These are phyloP conservation scores for Aproaerema taeniolella DNA, from an alignment of 2,888 invertebrate species.

Conservation along the genomic window DNA sequence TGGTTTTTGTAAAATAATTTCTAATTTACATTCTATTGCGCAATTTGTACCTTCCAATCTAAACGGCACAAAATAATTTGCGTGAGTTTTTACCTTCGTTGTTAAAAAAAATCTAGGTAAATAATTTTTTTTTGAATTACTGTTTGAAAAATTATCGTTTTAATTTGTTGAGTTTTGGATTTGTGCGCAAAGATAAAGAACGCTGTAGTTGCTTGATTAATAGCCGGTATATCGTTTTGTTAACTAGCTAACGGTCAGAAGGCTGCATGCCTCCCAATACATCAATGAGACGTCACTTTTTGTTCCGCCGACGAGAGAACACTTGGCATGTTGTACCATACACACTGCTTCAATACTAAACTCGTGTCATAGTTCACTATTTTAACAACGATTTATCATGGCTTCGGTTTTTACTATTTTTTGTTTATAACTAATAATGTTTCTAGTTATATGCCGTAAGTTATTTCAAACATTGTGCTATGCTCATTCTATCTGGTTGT, in stretches of 20 bases:
- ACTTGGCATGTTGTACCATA: conserved; percentile 39
- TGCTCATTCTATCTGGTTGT: conserved; percentile 4
- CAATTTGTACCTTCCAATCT: background rate
- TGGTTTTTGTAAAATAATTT: conserved; percentile 5
- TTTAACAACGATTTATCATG: conserved; percentile 59
- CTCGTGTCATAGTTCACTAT: conserved; percentile 66
- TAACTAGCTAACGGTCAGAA: conserved; percentile 60
- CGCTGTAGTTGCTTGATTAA: conserved; percentile 48
- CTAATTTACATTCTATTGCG: conserved; percentile 9
- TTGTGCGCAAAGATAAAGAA: conserved; percentile 37
- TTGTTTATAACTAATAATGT: conserved; percentile 32
- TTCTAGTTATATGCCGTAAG: conserved; percentile 23
- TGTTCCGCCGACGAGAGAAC: conserved; percentile 33
- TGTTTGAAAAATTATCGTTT: too few relatives aligned
- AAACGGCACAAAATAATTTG: too few relatives aligned
- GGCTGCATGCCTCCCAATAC: conserved; percentile 55
- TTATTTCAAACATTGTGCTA: conserved; percentile 14
- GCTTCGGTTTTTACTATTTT: conserved; percentile 39
- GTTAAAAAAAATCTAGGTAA: too few relatives aligned
- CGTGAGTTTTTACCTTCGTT: too few relatives aligned
- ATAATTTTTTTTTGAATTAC: too few relatives aligned
- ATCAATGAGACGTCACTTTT: conserved; percentile 68
- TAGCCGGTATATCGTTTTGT: conserved; percentile 52
- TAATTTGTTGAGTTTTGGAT: conserved; percentile 11
- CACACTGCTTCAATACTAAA: conserved; percentile 33